A percentile compares a stretch with the other conserved stretches of the same genome.
These are phyloP conservation scores for Marasmarcha lunaedactyla DNA, from an alignment of 2,888 invertebrate genomes.

Conservation along the genomic window DNA sequence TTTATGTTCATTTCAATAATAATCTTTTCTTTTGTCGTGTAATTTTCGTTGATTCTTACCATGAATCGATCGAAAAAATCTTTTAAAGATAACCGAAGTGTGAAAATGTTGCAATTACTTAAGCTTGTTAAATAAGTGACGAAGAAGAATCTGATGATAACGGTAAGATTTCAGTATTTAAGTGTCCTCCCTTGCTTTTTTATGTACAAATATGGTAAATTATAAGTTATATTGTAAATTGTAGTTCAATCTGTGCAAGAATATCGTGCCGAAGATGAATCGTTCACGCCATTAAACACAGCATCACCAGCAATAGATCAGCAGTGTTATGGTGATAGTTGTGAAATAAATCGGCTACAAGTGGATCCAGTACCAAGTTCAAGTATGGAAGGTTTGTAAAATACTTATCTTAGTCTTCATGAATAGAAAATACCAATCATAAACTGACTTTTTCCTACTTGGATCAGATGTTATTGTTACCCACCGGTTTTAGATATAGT, in stretches of 20 bases:
- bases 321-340: conserved; percentile 6
- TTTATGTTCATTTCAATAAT: too few species aligned
- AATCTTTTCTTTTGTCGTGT: too few species aligned
- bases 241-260: conserved; percentile 4
- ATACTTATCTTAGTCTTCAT: conserved; percentile 6
- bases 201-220: conserved; percentile 3
- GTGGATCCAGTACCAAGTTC: conserved; percentile 6
- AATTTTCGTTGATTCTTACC: too few species aligned
- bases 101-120: too few species aligned
- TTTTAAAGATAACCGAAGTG: too few species aligned
- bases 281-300: conserved; percentile 3
- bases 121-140: too few species aligned
- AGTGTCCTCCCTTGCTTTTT: conserved; percentile 2
- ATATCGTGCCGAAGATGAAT: conserved; percentile 4
- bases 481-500: conserved; percentile 4
- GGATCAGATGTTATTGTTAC: conserved; percentile 5
- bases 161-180: conserved; percentile 3
- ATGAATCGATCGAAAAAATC: too few species aligned
- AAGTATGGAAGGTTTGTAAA: conserved; percentile 7
- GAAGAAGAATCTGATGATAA: conserved; percentile 3
- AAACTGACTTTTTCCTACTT: conserved; percentile 3
- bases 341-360: conserved; percentile 6
- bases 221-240: conserved; percentile 2
- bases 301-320: conserved; percentile 4
- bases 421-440: conserved; percentile 6